Evolutionary conservation across 2,113 vertebrate genomes (phyloP).

Genomic region (Cephalophus harveyi): DNA sequence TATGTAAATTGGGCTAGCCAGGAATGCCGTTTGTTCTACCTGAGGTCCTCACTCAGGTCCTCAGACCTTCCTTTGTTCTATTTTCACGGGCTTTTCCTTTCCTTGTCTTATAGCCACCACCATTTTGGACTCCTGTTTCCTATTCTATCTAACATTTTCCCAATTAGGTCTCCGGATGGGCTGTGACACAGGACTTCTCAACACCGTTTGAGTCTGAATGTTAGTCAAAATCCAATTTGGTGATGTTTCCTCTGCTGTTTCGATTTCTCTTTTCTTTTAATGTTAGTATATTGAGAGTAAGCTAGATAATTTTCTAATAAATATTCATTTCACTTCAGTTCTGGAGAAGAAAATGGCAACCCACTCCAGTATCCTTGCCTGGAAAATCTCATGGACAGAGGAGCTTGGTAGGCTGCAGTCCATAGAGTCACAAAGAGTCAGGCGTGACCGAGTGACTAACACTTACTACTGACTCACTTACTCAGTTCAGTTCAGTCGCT

Average conservation of each 20-base stretch:
- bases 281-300: not conserved
- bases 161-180: rapidly evolving
- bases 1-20: no score
- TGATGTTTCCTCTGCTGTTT: not conserved
- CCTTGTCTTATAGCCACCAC: no score
- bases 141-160: not conserved
- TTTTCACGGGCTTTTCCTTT: no score
- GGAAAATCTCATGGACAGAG: not conserved
- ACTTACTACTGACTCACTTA: not conserved
- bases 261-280: not conserved
- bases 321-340: not conserved
- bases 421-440: not conserved
- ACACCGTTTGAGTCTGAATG: not conserved
- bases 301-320: not conserved
- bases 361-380: not conserved
- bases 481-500: not conserved
- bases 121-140: no score
- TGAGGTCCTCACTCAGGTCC: no score
- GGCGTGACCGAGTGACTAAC: not conserved
- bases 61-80: no score
- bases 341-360: not conserved
- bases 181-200: not conserved
- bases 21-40: no score
- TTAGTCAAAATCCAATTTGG: not conserved
- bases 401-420: not conserved